Percentiles rank a stretch among this genome's conserved stretches.
These are phyloP conservation scores for Hetaerina titia DNA, from an alignment of 2,888 invertebrate species.

Conservation along the genomic window DNA sequence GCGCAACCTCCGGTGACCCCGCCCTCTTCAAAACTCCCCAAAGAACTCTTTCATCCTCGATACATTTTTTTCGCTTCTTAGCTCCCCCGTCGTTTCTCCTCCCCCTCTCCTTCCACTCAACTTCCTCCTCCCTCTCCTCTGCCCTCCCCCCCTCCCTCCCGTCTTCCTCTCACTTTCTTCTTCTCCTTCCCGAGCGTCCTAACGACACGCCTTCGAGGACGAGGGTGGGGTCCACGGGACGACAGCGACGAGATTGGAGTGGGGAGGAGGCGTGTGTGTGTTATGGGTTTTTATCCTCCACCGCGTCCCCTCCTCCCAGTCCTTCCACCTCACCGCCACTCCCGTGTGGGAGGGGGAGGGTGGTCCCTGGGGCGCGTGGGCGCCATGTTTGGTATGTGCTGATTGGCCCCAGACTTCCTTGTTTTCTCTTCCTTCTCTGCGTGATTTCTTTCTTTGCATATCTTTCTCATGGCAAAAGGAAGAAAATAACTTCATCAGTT, in stretches of 20 bases:
- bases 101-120: background rate
- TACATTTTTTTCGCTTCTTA: background rate
- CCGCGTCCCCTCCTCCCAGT: background rate
- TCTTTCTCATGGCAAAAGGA: background rate
- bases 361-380: background rate
- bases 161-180: background rate
- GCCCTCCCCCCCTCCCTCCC: background rate
- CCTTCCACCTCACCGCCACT: background rate
- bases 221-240: conserved; percentile 9
- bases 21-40: background rate
- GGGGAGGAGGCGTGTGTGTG: background rate
- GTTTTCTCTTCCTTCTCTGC: background rate
- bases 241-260: background rate
- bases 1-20: conserved; percentile 1
- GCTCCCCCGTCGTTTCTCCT: background rate
- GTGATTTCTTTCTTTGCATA: background rate
- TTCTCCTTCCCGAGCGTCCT: background rate
- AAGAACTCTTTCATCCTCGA: background rate
- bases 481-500: background rate
- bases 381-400: conserved; percentile 13
- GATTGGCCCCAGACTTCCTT: background rate
- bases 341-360: background rate
- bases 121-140: background rate
- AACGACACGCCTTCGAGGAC: conserved; percentile 29
- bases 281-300: background rate